phyloP scores from a whole-genome alignment of 1,140 invertebrate genomes.

The Reticulitermes speratus region DNA sequence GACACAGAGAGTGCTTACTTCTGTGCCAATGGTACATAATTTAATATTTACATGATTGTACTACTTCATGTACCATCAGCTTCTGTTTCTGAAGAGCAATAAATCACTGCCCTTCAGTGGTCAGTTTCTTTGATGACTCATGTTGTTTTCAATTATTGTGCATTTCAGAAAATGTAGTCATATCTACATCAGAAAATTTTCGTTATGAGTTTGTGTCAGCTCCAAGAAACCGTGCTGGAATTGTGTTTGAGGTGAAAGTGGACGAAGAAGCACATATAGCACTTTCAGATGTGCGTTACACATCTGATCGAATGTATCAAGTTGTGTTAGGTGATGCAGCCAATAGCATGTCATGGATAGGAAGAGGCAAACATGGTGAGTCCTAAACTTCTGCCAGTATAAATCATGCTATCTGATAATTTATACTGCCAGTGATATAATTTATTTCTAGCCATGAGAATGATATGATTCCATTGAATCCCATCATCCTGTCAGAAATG shows the following conservation, averaged over 20 bases:
- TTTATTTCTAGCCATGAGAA: too few relatives aligned
- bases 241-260: constrained; percentile 57
- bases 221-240: constrained; percentile 56
- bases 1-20: constrained; percentile 66
- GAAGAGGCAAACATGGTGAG: constrained; percentile 62
- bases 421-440: too few relatives aligned
- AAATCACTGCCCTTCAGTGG: too few relatives aligned
- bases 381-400: neutral
- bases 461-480: too few relatives aligned
- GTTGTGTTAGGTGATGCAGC: constrained; percentile 57
- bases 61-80: too few relatives aligned
- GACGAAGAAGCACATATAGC: constrained; percentile 58
- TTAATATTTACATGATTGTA: neutral
- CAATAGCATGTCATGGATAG: constrained; percentile 57
- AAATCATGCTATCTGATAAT: neutral
- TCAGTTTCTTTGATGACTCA: too few relatives aligned
- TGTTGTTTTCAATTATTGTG: too few relatives aligned
- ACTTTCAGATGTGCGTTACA: constrained; percentile 51
- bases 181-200: constrained; percentile 59
- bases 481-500: too few relatives aligned
- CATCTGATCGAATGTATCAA: constrained; percentile 58
- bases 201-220: constrained; percentile 62
- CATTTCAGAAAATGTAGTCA: constrained; percentile 58
- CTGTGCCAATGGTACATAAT: constrained; percentile 60
- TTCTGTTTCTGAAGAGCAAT: too few relatives aligned